Conservation (phyloP, 2,888 invertebrate species). For the Tillus elongatus region DNA sequence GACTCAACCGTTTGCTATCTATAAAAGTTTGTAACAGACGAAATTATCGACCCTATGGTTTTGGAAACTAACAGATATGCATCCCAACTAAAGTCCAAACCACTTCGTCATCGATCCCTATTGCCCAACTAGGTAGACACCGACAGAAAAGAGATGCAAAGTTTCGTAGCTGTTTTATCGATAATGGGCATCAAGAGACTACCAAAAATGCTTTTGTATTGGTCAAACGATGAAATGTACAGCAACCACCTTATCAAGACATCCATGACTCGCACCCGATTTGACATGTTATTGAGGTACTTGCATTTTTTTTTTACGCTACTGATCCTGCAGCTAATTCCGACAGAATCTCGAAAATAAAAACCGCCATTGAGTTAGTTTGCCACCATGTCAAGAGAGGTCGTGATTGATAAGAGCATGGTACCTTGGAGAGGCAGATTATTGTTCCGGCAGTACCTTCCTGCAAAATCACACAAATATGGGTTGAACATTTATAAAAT, state of each 20-base stretch:
- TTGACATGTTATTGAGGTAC: constrained; percentile 3
- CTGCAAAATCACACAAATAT: constrained; percentile 3
- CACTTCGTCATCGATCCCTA: constrained; percentile 5
- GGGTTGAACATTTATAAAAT: not conserved
- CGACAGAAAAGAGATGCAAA: constrained; percentile 5
- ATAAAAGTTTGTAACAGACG: constrained; percentile 7
- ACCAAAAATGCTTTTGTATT: constrained; percentile 7
- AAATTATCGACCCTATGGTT: constrained; percentile 8
- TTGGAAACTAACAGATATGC: constrained; percentile 9
- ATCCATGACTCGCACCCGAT: too few species aligned
- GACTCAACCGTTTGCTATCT: constrained; percentile 1
- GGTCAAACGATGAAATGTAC: constrained; percentile 5
- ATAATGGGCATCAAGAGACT: constrained; percentile 7
- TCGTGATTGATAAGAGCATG: constrained; percentile 32
- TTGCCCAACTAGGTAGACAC: constrained; percentile 6
- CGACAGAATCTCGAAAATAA: constrained; percentile 10
- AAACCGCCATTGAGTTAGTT: constrained; percentile 2
- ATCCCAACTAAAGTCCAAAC: not conserved
- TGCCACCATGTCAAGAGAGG: constrained; percentile 18
- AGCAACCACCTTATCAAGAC: not conserved
- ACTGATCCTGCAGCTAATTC: constrained; percentile 1
- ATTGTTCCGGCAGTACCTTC: constrained; percentile 16
- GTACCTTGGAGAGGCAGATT: constrained; percentile 31
- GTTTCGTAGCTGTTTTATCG: constrained; percentile 4
- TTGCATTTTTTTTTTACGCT: not conserved